Evolutionary conservation across 2,888 invertebrate genomes (phyloP).

Genomic region (Ptychoptera albimana): DNA sequence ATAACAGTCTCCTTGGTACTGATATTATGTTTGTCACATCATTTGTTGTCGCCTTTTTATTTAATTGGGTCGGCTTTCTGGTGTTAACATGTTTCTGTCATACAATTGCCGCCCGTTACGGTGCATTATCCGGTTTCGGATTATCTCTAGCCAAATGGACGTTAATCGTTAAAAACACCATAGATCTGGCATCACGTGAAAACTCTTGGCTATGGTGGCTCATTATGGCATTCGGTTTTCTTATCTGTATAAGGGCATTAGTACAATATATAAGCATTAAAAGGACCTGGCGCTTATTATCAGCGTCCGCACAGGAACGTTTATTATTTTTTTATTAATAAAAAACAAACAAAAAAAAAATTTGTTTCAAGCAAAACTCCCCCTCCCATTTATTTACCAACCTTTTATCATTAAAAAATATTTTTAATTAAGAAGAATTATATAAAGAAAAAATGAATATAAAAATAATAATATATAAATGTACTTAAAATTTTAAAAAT

Average conservation of each 20-base stretch:
- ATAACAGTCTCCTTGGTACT: constrained; percentile 72
- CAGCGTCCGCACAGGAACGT: constrained; percentile 73
- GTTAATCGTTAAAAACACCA: constrained; percentile 81
- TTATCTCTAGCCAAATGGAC: constrained; percentile 91
- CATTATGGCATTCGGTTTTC: constrained; percentile 75
- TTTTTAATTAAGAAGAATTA: no score
- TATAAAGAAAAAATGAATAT: no score
- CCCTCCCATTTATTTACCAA: no score
- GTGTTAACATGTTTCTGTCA: constrained; percentile 87
- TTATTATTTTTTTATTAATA: constrained; percentile 70
- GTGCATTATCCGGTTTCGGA: constrained; percentile 84
- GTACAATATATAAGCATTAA: constrained; percentile 81
- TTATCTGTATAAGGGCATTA: constrained; percentile 75
- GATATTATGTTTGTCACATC: constrained; percentile 88
- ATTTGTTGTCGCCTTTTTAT: constrained; percentile 88
- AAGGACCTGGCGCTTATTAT: constrained; percentile 72
- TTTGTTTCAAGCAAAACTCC: no score
- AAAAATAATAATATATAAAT: no score
- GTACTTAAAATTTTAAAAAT: no score
- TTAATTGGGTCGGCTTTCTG: constrained; percentile 90
- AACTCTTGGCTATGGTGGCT: constrained; percentile 89
- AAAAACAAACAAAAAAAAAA: constrained; percentile 3
- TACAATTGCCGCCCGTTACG: constrained; percentile 84
- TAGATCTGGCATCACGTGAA: constrained; percentile 71
- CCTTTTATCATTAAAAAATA: constrained; percentile 2